Base-by-base conservation (phyloP, 2,113 vertebrate genomes). In the Sisor rabdophorus region DNA sequence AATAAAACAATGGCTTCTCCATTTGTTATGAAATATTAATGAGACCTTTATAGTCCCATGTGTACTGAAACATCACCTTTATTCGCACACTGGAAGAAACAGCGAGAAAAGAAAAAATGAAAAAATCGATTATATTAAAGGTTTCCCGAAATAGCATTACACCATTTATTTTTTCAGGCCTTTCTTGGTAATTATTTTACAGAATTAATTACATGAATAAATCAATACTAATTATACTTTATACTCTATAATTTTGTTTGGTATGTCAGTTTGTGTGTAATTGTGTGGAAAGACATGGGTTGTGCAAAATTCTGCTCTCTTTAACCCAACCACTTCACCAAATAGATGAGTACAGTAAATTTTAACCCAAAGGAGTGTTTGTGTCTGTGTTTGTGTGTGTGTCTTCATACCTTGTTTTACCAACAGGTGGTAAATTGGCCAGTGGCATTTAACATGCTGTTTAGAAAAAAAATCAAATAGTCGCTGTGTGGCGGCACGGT, bases 401-500 rank as follows among this genome's bases (percentile, higher is more conserved):
- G 73, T 75, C 13, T 65, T 30, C 64, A 28, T 36, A 22, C 52
- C 65, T 50, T n/a, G 36, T 77, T 50, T 44, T 52, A 30, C 15
- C 75, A 26, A 60, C 75, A 70, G 54, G 75, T 70, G 75, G 75
- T 65, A 70, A 77, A 77, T 77, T 77, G 65, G 75, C 75, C 64
- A 36, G 44, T 77, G 75, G 75, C 75, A 77, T 77, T 70, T 77
- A 70, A 77, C 75, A 77, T 44, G 65, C 75, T 69, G 75, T 70
- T 69, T 24, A 28, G n/a, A 36, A 16, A 36, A 32, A 76, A 76
- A 55, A 61, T 53, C 24, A 28, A 71, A 71, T 52, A 54, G 19
- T 36, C 7, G 7, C 3, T 3, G 32, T n/a, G n/a, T n/a, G n/a
- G n/a, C n/a, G n/a, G n/a, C n/a, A n/a, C n/a, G n/a, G n/a, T n/a